Percentiles rank a stretch among this genome's conserved stretches.
These are phyloP conservation scores for Araneus ventricosus DNA, from an alignment of 1,140 invertebrate genomes.

Conservation along the genomic window DNA sequence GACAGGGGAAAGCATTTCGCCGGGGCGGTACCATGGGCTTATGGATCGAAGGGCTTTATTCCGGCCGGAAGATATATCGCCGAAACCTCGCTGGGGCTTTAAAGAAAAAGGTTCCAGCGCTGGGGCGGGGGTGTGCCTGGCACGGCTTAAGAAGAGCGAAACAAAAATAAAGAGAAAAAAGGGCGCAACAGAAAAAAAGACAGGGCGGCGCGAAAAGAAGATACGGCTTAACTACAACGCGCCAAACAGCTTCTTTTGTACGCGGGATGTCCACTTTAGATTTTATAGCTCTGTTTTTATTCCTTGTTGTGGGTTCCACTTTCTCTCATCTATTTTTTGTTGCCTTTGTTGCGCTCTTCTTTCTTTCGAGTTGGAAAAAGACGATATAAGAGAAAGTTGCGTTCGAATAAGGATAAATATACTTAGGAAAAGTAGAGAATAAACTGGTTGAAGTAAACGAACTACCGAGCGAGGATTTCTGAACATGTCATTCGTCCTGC, in stretches of 20 bases:
- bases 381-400: constrained; percentile 18
- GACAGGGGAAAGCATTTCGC: constrained; percentile 64
- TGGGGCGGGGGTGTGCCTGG: neutral
- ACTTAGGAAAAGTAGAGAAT: constrained; percentile 21
- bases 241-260: constrained; percentile 51
- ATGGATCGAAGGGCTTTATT: constrained; percentile 64
- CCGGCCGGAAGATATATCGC: constrained; percentile 63
- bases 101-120: neutral
- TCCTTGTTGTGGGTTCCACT: constrained; percentile 37
- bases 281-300: constrained; percentile 69
- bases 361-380: neutral
- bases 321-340: constrained; percentile 30
- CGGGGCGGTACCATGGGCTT: constrained; percentile 15
- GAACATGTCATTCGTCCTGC: neutral
- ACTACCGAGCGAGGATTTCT: neutral
- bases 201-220: constrained; percentile 51
- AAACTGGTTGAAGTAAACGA: constrained; percentile 18
- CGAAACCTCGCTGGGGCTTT: constrained; percentile 50
- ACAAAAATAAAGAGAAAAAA: neutral
- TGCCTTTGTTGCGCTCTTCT: neutral
- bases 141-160: constrained; percentile 33
- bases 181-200: neutral
- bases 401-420: constrained; percentile 29
- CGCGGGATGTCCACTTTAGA: constrained; percentile 59
- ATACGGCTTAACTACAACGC: constrained; percentile 55